Percentiles rank a stretch among this genome's conserved stretches.
Evolutionary conservation across 2,888 invertebrate genomes (phyloP).

Genomic region (Platerodrilus igneus): DNA sequence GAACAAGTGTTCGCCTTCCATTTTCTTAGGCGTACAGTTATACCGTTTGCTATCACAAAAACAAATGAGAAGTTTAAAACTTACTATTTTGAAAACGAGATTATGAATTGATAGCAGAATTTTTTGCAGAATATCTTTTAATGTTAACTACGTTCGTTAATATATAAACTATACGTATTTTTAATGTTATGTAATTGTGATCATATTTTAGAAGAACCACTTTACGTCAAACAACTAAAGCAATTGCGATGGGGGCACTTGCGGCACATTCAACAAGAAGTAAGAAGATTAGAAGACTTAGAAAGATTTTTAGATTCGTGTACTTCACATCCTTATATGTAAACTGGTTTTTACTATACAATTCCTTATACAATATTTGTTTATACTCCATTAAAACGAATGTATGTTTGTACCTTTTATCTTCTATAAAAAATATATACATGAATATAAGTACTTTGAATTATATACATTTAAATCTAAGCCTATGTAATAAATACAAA

Average conservation of each 20-base stretch:
- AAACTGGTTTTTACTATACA: slow-evolving; percentile 2
- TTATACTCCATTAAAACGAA: not conserved
- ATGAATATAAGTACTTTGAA: slow-evolving; percentile 12
- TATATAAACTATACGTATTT: no score
- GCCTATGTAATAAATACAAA: no score
- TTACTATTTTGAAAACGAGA: no score
- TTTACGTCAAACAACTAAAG: slow-evolving; percentile 46
- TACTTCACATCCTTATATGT: slow-evolving; percentile 9
- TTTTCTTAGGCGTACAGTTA: no score
- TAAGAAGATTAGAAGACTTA: slow-evolving; percentile 46
- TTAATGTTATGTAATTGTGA: no score
- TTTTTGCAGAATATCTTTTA: no score
- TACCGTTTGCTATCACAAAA: no score
- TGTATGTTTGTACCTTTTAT: slow-evolving; percentile 1
- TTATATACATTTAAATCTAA: slow-evolving; percentile 16
- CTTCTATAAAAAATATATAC: slow-evolving; percentile 17
- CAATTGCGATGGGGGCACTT: slow-evolving; percentile 48
- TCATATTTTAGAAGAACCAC: slow-evolving; percentile 34
- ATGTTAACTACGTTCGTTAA: no score
- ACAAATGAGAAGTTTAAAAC: no score
- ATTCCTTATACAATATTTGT: not conserved
- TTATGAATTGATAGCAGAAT: no score
- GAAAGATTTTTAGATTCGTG: slow-evolving; percentile 47
- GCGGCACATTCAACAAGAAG: slow-evolving; percentile 48
- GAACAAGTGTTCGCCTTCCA: no score